phyloP scores from a whole-genome alignment of 2,888 invertebrate genomes.

The Artemia sp. region DNA sequence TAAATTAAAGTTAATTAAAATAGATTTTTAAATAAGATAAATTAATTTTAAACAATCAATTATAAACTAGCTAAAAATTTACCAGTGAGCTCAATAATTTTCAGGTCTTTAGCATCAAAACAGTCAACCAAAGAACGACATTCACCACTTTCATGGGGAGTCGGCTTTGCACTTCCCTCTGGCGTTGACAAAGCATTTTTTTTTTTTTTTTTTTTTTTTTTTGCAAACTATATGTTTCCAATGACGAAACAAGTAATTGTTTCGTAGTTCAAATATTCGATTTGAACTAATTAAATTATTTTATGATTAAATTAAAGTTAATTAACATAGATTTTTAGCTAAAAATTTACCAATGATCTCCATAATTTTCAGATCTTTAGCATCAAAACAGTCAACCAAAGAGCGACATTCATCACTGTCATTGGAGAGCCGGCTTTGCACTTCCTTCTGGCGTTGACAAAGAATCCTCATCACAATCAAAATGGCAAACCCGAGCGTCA shows the following conservation, averaged over 20 bases:
- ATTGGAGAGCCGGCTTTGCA: background rate
- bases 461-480: background rate
- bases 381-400: background rate
- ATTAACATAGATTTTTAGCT: too few species aligned
- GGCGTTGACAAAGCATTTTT: too few species aligned
- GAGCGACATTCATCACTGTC: background rate
- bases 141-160: background rate
- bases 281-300: too few species aligned
- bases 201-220: too few species aligned
- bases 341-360: background rate
- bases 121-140: background rate
- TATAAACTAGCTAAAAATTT: background rate
- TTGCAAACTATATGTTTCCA: too few species aligned
- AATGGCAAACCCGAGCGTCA: background rate
- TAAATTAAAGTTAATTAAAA: too few species aligned
- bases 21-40: too few species aligned
- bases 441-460: constrained; percentile 1
- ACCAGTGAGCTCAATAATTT: background rate
- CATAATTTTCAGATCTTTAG: constrained; percentile 1
- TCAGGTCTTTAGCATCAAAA: background rate
- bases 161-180: too few species aligned
- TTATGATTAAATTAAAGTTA: too few species aligned
- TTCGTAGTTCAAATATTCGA: too few species aligned
- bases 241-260: too few species aligned
- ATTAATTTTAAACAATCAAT: too few species aligned